Percentiles rank a stretch among this genome's conserved stretches.
Conservation (phyloP, 2,113 vertebrate species). For the Carassius auratus region DNA sequence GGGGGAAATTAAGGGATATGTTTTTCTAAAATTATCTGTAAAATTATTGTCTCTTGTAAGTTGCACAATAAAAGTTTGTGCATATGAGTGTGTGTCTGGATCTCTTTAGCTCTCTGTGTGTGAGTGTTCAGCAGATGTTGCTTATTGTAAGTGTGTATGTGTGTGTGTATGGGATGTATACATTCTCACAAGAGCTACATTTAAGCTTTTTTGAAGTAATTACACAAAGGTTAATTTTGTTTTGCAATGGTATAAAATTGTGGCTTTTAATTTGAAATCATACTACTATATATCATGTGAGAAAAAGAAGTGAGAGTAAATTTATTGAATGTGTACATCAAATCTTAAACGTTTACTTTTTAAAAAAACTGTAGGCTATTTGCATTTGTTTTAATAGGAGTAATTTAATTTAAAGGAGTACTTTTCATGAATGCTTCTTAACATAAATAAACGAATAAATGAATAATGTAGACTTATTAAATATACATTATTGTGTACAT, state of each 20-base stretch:
- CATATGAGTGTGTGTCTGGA: background rate
- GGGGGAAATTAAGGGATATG: background rate
- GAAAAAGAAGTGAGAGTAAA: background rate
- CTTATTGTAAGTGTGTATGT: background rate
- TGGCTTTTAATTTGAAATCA: background rate
- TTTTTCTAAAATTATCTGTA: background rate
- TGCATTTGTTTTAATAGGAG: background rate
- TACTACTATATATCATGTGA: background rate
- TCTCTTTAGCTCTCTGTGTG: background rate
- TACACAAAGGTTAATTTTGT: background rate
- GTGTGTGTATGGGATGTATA: background rate
- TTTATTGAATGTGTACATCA: background rate
- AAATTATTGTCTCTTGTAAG: background rate
- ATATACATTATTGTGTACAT: too few species aligned
- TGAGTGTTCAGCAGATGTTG: background rate
- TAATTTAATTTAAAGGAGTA: background rate
- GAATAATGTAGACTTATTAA: too few species aligned
- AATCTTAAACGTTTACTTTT: background rate
- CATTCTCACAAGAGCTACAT: background rate
- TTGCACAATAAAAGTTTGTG: background rate
- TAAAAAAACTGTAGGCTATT: background rate
- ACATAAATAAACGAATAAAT: too few species aligned
- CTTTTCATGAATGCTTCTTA: background rate
- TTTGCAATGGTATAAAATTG: background rate
- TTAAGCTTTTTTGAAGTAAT: background rate